Evolutionary conservation across 2,888 invertebrate genomes (phyloP).

Genomic region (Leucophenga montana): DNA sequence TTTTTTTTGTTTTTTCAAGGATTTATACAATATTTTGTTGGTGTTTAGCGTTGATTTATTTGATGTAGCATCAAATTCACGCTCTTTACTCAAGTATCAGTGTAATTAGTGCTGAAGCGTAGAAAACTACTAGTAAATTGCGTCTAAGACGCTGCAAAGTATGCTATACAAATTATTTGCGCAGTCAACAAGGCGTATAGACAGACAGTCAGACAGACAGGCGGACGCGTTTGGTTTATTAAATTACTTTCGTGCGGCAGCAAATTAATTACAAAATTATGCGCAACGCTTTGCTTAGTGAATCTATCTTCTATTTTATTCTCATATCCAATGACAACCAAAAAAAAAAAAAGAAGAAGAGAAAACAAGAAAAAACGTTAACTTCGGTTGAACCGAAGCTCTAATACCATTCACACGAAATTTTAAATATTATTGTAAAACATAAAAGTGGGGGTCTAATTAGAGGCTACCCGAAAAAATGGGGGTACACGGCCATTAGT

Average conservation of each 20-base stretch:
- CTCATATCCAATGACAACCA: not conserved
- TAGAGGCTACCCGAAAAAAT: too few relatives aligned
- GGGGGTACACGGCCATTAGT: too few relatives aligned
- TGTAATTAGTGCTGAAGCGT: constrained; percentile 5
- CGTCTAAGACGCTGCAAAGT: too few relatives aligned
- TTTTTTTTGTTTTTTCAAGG: not conserved
- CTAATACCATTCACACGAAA: too few relatives aligned
- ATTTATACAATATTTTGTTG: not conserved
- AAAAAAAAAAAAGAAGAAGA: not conserved
- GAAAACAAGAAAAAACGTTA: not conserved
- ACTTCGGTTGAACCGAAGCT: too few relatives aligned
- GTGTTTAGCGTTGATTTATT: constrained; percentile 12
- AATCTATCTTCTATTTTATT: too few relatives aligned
- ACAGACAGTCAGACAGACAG: too few relatives aligned
- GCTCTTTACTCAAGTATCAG: constrained; percentile 19
- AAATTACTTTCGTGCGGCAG: constrained; percentile 68
- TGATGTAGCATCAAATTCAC: not conserved
- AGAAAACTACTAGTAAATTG: not conserved
- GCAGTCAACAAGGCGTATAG: not conserved
- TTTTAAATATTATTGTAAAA: too few relatives aligned
- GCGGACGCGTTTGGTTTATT: constrained; percentile 46
- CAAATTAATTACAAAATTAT: constrained; percentile 69
- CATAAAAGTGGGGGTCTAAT: too few relatives aligned
- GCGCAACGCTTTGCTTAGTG: constrained; percentile 41
- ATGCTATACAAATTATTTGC: too few relatives aligned